Percentiles rank a stretch among this genome's conserved stretches.
phyloP scores from a whole-genome alignment of 2,888 invertebrate genomes.

The Drosophila kambysellisi region DNA sequence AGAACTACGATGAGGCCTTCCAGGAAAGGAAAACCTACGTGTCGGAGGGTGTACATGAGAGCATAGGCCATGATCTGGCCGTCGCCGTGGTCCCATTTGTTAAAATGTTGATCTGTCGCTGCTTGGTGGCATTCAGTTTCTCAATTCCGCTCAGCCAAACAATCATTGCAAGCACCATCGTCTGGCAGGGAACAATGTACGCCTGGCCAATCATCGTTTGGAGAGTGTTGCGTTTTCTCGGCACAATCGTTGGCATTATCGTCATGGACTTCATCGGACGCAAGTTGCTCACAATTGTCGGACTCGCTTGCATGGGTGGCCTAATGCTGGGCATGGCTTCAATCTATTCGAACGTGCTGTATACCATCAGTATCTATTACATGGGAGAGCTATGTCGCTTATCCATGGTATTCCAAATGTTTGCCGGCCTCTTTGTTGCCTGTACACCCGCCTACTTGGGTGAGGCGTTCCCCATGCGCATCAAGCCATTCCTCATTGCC shows the following conservation, averaged over 20 bases:
- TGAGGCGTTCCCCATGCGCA: constrained; percentile 75
- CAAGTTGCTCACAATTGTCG: constrained; percentile 59
- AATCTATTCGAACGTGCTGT: constrained; percentile 40
- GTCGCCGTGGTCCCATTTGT: constrained; percentile 63
- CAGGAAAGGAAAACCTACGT: constrained; percentile 71
- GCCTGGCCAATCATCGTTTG: constrained; percentile 64
- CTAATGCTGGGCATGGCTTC: constrained; percentile 67
- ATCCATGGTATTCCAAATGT: constrained; percentile 65
- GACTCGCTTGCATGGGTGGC: constrained; percentile 59
- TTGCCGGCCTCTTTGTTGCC: constrained; percentile 73
- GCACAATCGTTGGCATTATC: constrained; percentile 46
- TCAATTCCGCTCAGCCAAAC: constrained; percentile 69
- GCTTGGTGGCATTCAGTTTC: constrained; percentile 74
- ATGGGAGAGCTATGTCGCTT: constrained; percentile 60
- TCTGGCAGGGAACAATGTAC: constrained; percentile 9
- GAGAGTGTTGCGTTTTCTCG: constrained; percentile 64
- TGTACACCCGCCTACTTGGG: constrained; percentile 72
- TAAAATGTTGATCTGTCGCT: constrained; percentile 72
- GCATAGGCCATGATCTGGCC: constrained; percentile 38
- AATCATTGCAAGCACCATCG: constrained; percentile 34
- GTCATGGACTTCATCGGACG: constrained; percentile 70
- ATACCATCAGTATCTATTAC: constrained; percentile 9
- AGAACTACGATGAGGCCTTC: constrained; percentile 32
- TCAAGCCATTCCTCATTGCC: constrained; percentile 70
- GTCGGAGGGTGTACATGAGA: constrained; percentile 46